Evolutionary conservation across 2,888 invertebrate genomes (phyloP).

Genomic region (Drosophila atroscutellata): DNA sequence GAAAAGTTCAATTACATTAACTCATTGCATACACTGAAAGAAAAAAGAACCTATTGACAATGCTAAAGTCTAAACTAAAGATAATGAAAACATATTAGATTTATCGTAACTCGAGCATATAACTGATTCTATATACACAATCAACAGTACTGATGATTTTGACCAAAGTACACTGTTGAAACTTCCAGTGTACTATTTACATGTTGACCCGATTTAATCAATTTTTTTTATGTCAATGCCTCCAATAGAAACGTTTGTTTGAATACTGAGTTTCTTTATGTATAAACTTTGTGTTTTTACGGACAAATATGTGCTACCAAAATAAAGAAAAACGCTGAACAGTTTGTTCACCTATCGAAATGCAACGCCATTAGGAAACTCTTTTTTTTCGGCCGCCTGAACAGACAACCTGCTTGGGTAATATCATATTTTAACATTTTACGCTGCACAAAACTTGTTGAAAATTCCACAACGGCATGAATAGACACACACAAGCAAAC

Average conservation of each 20-base stretch:
- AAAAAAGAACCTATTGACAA: not conserved
- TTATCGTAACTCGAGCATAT: not conserved
- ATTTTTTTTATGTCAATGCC: not conserved
- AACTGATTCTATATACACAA: too few species aligned
- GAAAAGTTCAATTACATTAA: conserved; percentile 69
- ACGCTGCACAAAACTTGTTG: conserved; percentile 65
- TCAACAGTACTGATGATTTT: not conserved
- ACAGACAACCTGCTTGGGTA: conserved; percentile 73
- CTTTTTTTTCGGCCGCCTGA: conserved; percentile 30
- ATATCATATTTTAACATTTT: conserved; percentile 77
- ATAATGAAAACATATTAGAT: not conserved
- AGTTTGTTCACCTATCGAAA: conserved; percentile 65
- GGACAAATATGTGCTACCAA: conserved; percentile 24
- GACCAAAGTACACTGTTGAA: not conserved
- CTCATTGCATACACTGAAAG: conserved; percentile 47
- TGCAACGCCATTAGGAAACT: conserved; percentile 58
- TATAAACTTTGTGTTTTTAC: not conserved
- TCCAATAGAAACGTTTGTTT: not conserved
- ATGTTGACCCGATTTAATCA: not conserved
- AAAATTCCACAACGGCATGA: conserved; percentile 57
- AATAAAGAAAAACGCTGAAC: not conserved
- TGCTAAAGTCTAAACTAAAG: not conserved
- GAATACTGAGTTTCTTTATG: not conserved
- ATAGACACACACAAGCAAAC: conserved; percentile 23
- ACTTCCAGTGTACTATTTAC: not conserved